These are phyloP conservation scores for Silurus meridionalis DNA, from an alignment of 2,113 vertebrate genomes.

Conservation along the genomic window DNA sequence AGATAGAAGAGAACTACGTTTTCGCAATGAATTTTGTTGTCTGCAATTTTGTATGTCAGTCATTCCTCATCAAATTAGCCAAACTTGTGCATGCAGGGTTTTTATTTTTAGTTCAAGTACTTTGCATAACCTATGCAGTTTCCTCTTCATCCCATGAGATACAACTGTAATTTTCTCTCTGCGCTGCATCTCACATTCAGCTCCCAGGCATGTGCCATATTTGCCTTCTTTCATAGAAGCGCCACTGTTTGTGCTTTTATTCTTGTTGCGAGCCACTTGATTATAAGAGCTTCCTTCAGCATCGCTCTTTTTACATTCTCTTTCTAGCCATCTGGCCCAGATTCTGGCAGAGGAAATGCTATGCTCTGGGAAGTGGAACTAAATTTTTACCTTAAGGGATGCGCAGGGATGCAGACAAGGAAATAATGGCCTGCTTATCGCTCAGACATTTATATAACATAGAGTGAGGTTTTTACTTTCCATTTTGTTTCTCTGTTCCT, in stretches of 20 bases:
- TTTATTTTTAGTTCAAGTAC: not conserved
- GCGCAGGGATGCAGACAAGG: constrained; percentile 39
- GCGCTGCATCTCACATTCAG: not conserved
- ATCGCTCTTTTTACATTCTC: constrained; percentile 26
- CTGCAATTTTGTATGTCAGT: not conserved
- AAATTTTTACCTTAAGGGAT: constrained; percentile 69
- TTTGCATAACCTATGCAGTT: not conserved
- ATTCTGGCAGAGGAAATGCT: constrained; percentile 67
- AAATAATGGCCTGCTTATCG: constrained; percentile 25
- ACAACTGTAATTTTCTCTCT: not conserved
- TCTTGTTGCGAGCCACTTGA: constrained; percentile 23
- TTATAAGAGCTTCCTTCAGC: constrained; percentile 61
- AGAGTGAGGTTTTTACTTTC: not conserved
- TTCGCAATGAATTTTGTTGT: not conserved
- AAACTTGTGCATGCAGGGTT: not conserved
- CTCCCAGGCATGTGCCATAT: constrained; percentile 1
- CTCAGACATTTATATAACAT: constrained; percentile 3
- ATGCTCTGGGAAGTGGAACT: constrained; percentile 66
- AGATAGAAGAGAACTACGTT: not conserved
- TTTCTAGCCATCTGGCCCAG: constrained; percentile 69
- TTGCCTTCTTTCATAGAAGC: constrained; percentile 17
- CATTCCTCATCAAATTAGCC: not conserved
- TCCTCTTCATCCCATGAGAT: not conserved
- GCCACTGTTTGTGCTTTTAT: not conserved
- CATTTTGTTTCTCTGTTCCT: not conserved